Percentiles rank a stretch among this genome's conserved stretches.
Evolutionary conservation across 2,797 vertebrate species (phyloP).

Genomic region (Tadarida brasiliensis): DNA sequence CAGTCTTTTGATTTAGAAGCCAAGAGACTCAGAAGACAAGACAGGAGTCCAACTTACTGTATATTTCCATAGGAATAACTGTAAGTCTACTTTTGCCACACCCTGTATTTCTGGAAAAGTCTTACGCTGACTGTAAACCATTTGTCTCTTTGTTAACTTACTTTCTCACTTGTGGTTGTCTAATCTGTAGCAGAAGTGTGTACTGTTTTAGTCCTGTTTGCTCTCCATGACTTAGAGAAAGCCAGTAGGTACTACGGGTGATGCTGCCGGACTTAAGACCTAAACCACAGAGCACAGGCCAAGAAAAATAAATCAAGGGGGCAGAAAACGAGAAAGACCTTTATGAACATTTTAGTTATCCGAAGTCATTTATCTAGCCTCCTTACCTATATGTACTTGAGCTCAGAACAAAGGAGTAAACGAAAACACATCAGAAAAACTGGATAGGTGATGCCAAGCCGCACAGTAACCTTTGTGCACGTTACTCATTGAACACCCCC

Average conservation of each 20-base stretch:
- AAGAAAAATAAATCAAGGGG: neutral
- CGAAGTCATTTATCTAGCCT: neutral
- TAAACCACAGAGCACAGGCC: neutral
- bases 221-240: neutral
- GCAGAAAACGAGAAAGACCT: neutral
- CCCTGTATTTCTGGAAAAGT: neutral
- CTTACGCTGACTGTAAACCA: neutral
- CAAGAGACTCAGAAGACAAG: constrained; percentile 27
- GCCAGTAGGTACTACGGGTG: neutral
- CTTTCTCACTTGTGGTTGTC: neutral
- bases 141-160: neutral
- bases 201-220: neutral
- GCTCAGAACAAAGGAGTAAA: neutral
- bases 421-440: neutral
- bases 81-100: neutral
- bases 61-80: neutral
- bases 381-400: neutral
- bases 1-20: constrained; percentile 28
- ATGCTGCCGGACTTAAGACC: neutral
- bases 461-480: neutral
- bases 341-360: neutral
- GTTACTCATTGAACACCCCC: neutral
- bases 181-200: neutral
- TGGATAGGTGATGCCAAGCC: neutral
- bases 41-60: neutral